phyloP scores from a whole-genome alignment of 92 coral and sea anemone genomes.

The Porites divaricata region DNA sequence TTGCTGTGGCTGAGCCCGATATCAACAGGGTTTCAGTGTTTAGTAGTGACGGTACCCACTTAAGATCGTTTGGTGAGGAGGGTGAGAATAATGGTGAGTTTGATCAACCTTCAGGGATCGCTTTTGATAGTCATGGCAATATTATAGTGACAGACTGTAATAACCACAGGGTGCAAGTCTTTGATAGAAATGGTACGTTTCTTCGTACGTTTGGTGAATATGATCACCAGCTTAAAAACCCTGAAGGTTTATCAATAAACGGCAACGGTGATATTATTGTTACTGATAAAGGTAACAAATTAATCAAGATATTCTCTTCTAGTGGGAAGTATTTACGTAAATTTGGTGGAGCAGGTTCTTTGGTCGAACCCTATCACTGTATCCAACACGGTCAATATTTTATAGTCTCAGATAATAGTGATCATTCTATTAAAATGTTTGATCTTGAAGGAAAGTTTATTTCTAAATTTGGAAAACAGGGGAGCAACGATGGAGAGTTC shows the following conservation, averaged over 20 bases:
- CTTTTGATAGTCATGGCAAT: background rate
- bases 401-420: background rate
- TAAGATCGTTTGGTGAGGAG: slow-evolving; percentile 10
- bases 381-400: background rate
- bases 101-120: background rate
- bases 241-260: slow-evolving; percentile 9
- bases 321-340: slow-evolving; percentile 9
- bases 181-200: background rate
- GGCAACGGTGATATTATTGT: slow-evolving; percentile 31
- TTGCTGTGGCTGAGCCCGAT: background rate
- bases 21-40: slow-evolving; percentile 3
- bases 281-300: slow-evolving; percentile 21
- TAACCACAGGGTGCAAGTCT: background rate
- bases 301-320: slow-evolving; percentile 15
- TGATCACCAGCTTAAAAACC: slow-evolving; percentile 3
- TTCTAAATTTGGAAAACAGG: background rate
- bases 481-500: background rate
- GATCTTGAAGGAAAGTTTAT: background rate
- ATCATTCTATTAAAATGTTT: background rate
- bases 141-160: background rate
- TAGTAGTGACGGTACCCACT: background rate
- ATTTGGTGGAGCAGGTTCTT: background rate
- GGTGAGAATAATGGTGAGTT: slow-evolving; percentile 14
- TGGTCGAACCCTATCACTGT: background rate
- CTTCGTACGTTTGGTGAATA: slow-evolving; percentile 19